Evolutionary conservation across 2,113 vertebrate genomes (phyloP), one percentile per base, ranked within the genome.

Genomic region (Ifrita kowaldi): DNA sequence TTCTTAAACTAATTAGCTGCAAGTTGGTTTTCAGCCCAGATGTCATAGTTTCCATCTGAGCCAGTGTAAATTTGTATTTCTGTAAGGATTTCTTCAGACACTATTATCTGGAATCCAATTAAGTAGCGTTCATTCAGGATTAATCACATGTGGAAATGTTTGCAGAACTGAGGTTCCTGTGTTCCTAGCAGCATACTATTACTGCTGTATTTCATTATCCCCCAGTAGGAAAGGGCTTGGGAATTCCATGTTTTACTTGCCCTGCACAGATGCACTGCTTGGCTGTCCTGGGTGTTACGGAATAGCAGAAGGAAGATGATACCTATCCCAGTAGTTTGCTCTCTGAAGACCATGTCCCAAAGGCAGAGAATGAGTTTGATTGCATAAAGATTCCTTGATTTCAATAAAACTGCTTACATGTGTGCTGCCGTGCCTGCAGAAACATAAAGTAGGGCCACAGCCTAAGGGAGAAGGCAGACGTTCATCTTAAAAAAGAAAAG

Each of bases 361-460:
- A 88, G 60, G 59, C 49, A 90, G n/a, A 3, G 7, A 64, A 71
- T 44, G 35, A 86, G 75, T 77, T 70, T 3, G 2, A 28, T 59
- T 92, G 76, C 52, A 15, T 53, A 71, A 88, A 74, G 65, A 68
- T 81, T 42, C 53, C 62, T 68, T 93, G 79, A 57, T 92, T 96
- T 93, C 93, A 84, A 17, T 68, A 35, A 92, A 96, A 93, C 68
- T 93, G 73, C 88, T 90, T 93, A 74, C 90, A 94, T 50, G 64
- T 94, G 79, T 84, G 86, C 86, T 93, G 86, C 69, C 2, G 17
- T 88, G 90, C 64, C 64, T 94, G 59, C 47, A 60, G 86, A 95
- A 92, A 75, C 39, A 39, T 39, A 16, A 79, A 85, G 84, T 75
- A 75, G 91, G 84, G 89, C 71, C 71, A 63, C 56, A 88, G 95